phyloP scores from a whole-genome alignment of 2,797 vertebrate species.

The Poecile montanus region DNA sequence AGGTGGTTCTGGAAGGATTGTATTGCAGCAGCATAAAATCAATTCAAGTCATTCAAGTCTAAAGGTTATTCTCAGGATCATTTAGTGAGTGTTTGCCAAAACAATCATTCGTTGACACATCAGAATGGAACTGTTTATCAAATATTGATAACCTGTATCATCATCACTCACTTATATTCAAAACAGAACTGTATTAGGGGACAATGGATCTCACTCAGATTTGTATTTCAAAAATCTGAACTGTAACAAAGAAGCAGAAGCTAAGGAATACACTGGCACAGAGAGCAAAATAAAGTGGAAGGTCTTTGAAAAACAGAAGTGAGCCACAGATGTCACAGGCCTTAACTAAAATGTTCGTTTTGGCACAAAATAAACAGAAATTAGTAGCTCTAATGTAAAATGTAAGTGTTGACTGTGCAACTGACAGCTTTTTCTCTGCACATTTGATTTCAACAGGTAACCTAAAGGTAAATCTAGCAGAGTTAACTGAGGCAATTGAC shows the following conservation, averaged over 20 bases:
- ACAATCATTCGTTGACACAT: neutral
- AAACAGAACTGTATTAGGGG: neutral
- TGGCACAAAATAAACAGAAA: neutral
- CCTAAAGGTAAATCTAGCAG: neutral
- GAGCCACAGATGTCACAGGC: neutral
- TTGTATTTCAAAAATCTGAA: neutral
- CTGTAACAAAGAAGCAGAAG: neutral
- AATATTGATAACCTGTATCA: neutral
- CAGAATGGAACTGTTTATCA: neutral
- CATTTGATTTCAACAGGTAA: neutral
- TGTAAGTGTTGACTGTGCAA: neutral
- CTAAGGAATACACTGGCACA: neutral
- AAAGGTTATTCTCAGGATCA: neutral
- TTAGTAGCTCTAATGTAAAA: neutral
- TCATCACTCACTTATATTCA: neutral
- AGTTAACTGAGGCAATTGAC: neutral
- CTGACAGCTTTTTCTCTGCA: neutral
- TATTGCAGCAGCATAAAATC: neutral
- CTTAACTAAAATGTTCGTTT: neutral
- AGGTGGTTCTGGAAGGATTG: neutral
- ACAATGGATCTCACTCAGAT: neutral
- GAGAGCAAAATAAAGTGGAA: neutral
- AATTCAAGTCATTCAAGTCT: neutral
- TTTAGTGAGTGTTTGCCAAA: neutral
- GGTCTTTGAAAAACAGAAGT: neutral